Evolutionary conservation across 1,140 invertebrate genomes (phyloP), one percentile per base, ranked within the genome.

Genomic region (Drosophila mayri): DNA sequence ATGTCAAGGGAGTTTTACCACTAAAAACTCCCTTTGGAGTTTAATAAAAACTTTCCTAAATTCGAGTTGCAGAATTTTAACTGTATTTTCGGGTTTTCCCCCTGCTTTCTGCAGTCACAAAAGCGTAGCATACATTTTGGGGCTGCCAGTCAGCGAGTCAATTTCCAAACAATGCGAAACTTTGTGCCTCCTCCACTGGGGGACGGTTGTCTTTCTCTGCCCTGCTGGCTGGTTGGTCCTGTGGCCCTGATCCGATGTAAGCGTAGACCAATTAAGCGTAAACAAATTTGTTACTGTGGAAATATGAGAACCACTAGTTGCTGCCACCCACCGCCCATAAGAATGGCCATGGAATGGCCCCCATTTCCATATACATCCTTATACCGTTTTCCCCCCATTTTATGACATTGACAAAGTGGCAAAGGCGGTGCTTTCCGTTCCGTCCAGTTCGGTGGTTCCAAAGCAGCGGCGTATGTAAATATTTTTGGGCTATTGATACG

Each of bases 241-340:
- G 60, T 71, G 60, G 59, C 62, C 59, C 81, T 68, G 58, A 72
- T 63, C 47, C 73, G 47, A 57, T 88, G 81, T 90, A 90, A 85
- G 67, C 86, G 75, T 79, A 90, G 86, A 77, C 85, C 85, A 90
- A 90, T 90, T 90, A 90, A 77, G 85, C 86, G 86, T 90, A 90
- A 90, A 88, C 80, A 88, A 86, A 88, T 88, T 84, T 88, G 70
- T 64, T 88, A 60, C 67, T 79, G 61, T 79, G 79, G 81, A 57
- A 90, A 88, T 76, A 64, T 79, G 74, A 90, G 85, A 76, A 84
- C 80, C 85, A 88, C 84, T 88, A 88, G 84, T 88, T 88, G 84
- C 85, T 87, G 64, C 63, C 52, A 28, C 52, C 52, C 57, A 22
- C 40, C 43, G 47, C 54, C 58, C 44, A 54, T n/a, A 30, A 22